Percentiles rank a stretch among this genome's conserved stretches.
phyloP scores from a whole-genome alignment of 2,888 invertebrate genomes.

The Mimas tiliae region DNA sequence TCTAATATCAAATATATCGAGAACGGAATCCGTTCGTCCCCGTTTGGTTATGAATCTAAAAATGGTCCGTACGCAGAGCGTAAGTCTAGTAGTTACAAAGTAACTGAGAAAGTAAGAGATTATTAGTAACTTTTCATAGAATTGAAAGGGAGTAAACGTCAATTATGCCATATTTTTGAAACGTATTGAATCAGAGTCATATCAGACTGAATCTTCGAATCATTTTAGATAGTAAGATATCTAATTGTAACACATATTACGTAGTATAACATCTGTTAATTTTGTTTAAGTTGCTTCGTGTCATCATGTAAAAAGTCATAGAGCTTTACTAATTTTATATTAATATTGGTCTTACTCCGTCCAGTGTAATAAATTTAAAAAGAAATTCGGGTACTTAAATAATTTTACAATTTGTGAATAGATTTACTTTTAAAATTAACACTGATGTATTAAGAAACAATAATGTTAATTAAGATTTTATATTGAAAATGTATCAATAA shows the following conservation, averaged over 20 bases:
- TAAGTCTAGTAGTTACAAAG: constrained; percentile 77
- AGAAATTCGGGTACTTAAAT: constrained; percentile 45
- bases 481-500: constrained; percentile 69
- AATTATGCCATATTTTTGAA: constrained; percentile 69
- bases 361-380: constrained; percentile 58
- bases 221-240: constrained; percentile 65
- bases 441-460: constrained; percentile 52
- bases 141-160: constrained; percentile 43
- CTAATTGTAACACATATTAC: constrained; percentile 63
- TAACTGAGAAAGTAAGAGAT: constrained; percentile 78
- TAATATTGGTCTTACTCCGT: constrained; percentile 63
- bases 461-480: constrained; percentile 59
- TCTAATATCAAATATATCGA: constrained; percentile 83
- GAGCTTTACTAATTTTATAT: constrained; percentile 80
- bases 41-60: constrained; percentile 66
- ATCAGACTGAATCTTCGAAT: constrained; percentile 73
- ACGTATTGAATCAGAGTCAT: constrained; percentile 65
- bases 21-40: constrained; percentile 70
- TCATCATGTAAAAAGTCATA: constrained; percentile 79
- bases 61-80: constrained; percentile 71
- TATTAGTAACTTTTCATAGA: constrained; percentile 58
- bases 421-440: constrained; percentile 57
- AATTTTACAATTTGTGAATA: constrained; percentile 61
- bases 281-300: constrained; percentile 56
- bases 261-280: constrained; percentile 59